Base-by-base conservation (phyloP, 1,140 invertebrate species). In the Polypedilum vanderplanki region DNA sequence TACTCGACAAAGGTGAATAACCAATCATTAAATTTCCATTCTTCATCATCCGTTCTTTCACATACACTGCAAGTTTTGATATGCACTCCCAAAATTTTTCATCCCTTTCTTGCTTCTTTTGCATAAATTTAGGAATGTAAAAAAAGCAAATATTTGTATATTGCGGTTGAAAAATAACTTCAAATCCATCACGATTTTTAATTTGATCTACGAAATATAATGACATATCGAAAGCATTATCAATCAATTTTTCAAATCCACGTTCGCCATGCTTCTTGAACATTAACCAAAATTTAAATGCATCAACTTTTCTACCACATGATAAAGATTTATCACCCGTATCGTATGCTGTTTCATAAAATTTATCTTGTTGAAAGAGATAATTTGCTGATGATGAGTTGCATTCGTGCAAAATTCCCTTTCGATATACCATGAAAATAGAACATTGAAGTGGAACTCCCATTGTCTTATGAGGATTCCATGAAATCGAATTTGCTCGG, bases 391-490 rank as follows among this genome's bases (percentile, higher is more conserved):
- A 86, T 0, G 90, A 88, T 40, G 88, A 88, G 80, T 97, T 96
- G 73, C 88, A 89, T 75, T 89, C 83, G 78, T 91, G 87, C 46
- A 97, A 81, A 0, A 91, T 78, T 46, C 88, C 88, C 78, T 87
- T 82, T 20, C 89, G 85, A 46, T 86, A 87, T 1, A 90, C 86
- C 7, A 98, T 80, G 78, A 96, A 92, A 7, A 93, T 80, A 0
- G 94, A 94, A 81, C 94, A 97, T 79, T 98, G 96, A 9, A 97
- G 84, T 0, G 94, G 93, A 5, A 88, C 92, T 2, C 94, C 94
- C 18, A 95, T 87, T 86, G 96, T 90, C 81, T 97, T 97, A 80
- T 98, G 95, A 0, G 94, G 94, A 85, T 98, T 97, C 95, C 95
- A 97, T 0, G 93, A 88, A 74, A 97, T 85, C 0, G 94, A 97